Base-by-base conservation (phyloP, 2,797 vertebrate species). In the Gallinago stenura region DNA sequence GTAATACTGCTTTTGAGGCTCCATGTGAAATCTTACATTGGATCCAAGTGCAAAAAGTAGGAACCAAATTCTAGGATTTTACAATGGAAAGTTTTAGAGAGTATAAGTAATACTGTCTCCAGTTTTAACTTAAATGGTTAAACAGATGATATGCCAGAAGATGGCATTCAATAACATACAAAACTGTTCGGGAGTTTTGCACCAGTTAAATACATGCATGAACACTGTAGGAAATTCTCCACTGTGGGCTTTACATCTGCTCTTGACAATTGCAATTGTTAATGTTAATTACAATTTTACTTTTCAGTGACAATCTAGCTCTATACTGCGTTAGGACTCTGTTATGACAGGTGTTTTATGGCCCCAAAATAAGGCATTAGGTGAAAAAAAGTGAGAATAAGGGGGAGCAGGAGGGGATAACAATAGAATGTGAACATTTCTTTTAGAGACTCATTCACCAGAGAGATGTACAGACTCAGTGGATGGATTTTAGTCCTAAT, bases 401-500 rank as follows among this genome's bases (percentile, higher is more conserved):
- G 20, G 33, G 2, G 4, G 66, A 78, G 26, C 25, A 80, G 73
- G 41, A 95, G 6, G 0, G 1, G 25, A 65, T 87, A 94, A 88
- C 83, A 85, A 79, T 17, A 73, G 65, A 80, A 94, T 7, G 10
- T 61, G 83, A 94, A 77, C 8, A 51, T 92, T 90, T 90, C 39
- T 94, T 94, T 95, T 48, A 84, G 43, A 46, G 33, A 30, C 62
- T 83, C 53, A 10, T 54, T 94, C 86, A 85, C 75, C 64, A 78
- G 54, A 81, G 90, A 68, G 48, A 53, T 37, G 77, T 88, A 87
- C 19, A 90, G 77, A 88, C 93, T 97, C 95, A 76, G 39, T 2
- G 30, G 92, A 93, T 62, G 82, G 87, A 91, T 96, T 90, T 96
- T 77, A 95, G 91, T 85, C 80, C 85, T 97, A 95, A 96, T 97